These are phyloP conservation scores for Lagopus muta DNA, from an alignment of 2,113 vertebrate species.

Conservation along the genomic window DNA sequence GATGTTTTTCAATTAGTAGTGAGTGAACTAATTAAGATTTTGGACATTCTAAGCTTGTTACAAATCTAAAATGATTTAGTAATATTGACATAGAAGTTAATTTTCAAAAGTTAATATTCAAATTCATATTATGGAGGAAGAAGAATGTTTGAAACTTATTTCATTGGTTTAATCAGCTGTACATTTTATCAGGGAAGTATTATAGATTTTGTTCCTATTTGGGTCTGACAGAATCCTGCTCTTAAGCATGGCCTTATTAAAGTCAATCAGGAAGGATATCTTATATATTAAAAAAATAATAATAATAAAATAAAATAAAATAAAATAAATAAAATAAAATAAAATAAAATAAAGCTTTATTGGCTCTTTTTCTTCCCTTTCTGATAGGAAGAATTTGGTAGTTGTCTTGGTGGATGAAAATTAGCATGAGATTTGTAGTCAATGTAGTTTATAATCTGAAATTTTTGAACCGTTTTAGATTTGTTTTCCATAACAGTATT, in stretches of 20 bases:
- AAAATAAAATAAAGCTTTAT: neutral
- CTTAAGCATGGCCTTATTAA: neutral
- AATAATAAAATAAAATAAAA: no score
- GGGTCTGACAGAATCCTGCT: neutral
- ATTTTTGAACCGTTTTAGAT: neutral
- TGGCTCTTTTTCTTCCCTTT: neutral
- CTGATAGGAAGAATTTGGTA: neutral
- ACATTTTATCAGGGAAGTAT: neutral
- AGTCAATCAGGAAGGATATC: neutral
- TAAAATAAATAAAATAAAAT: no score
- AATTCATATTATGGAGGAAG: neutral
- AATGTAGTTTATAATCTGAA: neutral
- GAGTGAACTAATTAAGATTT: neutral
- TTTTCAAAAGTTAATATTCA: neutral
- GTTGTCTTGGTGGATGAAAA: neutral
- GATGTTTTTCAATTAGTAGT: conserved; percentile 24
- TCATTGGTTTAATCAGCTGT: neutral
- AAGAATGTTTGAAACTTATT: neutral
- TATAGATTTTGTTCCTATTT: neutral
- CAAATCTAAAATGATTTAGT: conserved; percentile 4
- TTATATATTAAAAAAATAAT: neutral
- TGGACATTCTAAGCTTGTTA: neutral
- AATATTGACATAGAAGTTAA: neutral
- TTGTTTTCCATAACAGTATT: neutral
- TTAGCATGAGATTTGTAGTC: neutral